Base-by-base conservation (phyloP, 2,113 vertebrate species). In the Percopsis transmontana region DNA sequence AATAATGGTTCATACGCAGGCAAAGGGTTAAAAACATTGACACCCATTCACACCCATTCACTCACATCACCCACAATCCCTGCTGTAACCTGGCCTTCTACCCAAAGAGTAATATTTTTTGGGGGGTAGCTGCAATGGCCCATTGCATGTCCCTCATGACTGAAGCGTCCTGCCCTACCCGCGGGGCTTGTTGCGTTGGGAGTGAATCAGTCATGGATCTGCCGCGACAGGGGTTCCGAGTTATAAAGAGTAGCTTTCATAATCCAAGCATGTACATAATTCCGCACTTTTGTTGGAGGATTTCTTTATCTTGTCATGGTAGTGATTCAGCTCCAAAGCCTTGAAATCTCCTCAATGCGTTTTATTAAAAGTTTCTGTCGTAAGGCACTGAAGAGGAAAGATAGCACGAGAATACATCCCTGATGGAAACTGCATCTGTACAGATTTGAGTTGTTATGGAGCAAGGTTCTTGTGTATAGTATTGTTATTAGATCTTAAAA, bases 21-120 rank as follows among this genome's bases (percentile, higher is more conserved):
- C 33, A 74, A 66, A 72, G 58, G 84, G 75, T 86, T 77, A 75
- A 84, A 81, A 65, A 56, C 52, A 67, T 72, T 61, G 58, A 62
- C 70, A 55, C 65, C 65, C 54, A 48, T 65, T 61, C 72, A 76
- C 75, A 66, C 73, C 27, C 27, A 79, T 80, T 79, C 75, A 75
- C 62, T 7, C 40, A n/a, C 39, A 68, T 58, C 33, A 58, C 60
- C 45, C 27, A 52, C 65, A 68, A 62, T 50, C 62, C 48, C 50
- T 55, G 3, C 24, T 38, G 27, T 50, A 44, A 58, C 23, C 27
- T 54, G 33, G 66, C 54, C 23, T 72, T 81, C 69, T 51, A 50
- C 82, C 75, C 67, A 42, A 12, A 16, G 27, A 7, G 60, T 85
- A 79, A 83, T 72, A 69, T 68, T 58, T 38, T 15, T 42, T 52